Evolutionary conservation across 2,113 vertebrate species (phyloP).

Genomic region (Arvicanthis niloticus): DNA sequence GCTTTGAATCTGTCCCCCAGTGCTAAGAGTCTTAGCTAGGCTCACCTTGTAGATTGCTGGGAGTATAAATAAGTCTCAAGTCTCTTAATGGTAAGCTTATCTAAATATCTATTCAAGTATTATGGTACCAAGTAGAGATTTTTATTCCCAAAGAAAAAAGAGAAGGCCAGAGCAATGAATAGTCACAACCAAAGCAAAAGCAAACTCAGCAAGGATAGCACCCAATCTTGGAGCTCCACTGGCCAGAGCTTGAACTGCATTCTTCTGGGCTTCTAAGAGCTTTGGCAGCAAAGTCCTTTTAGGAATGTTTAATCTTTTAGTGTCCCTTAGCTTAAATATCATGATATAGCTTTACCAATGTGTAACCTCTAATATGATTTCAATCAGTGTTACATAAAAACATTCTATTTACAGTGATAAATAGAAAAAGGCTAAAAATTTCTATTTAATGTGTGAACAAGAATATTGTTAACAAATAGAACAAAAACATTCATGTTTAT

Average conservation of each 20-base stretch:
- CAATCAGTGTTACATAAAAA: background rate
- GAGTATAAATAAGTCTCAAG: background rate
- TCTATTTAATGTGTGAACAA: background rate
- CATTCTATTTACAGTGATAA: background rate
- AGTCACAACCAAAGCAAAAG: background rate
- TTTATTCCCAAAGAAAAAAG: background rate
- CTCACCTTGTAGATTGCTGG: background rate
- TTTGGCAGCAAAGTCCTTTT: background rate
- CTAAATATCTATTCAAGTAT: background rate
- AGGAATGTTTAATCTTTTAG: background rate
- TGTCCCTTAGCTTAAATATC: background rate
- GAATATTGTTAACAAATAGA: background rate
- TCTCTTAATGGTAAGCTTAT: background rate
- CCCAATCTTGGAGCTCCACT: too few species aligned
- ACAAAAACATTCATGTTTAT: background rate
- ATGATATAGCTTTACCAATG: background rate
- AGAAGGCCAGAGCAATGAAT: background rate
- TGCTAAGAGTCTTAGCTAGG: background rate
- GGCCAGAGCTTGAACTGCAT: background rate
- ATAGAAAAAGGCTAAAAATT: background rate
- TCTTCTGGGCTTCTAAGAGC: background rate
- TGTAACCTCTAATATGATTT: background rate
- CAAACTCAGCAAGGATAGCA: background rate
- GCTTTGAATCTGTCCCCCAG: background rate
- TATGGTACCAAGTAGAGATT: background rate